These are phyloP conservation scores for Synanthedon andrenaeformis DNA, from an alignment of 2,888 invertebrate genomes.

Conservation along the genomic window DNA sequence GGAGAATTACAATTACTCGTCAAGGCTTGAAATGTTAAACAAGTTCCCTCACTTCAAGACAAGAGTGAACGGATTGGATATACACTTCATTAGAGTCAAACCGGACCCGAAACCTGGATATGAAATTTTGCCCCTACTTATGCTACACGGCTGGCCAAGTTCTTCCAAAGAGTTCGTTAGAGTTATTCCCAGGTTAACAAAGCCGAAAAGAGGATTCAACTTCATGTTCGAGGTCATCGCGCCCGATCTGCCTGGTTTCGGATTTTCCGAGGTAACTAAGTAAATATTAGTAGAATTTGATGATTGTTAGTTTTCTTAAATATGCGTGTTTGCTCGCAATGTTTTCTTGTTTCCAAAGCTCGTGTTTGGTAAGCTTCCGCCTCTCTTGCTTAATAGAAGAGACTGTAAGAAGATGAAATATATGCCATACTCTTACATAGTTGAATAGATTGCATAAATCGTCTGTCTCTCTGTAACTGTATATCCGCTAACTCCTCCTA, in stretches of 20 bases:
- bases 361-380: too few relatives aligned
- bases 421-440: too few relatives aligned
- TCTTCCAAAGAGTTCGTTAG: slow-evolving; percentile 85
- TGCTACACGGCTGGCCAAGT: slow-evolving; percentile 92
- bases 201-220: slow-evolving; percentile 59
- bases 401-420: too few relatives aligned
- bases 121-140: slow-evolving; percentile 72
- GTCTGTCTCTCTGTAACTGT: too few relatives aligned
- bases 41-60: slow-evolving; percentile 81
- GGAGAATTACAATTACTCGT: slow-evolving; percentile 74
- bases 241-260: slow-evolving; percentile 78
- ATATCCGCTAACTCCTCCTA: too few relatives aligned
- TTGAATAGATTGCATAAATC: too few relatives aligned
- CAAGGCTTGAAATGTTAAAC: slow-evolving; percentile 76
- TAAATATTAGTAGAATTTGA: slow-evolving; percentile 11
- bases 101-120: slow-evolving; percentile 41
- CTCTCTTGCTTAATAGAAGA: too few relatives aligned
- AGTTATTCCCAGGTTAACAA: slow-evolving; percentile 76
- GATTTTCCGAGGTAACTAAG: slow-evolving; percentile 73
- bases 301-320: not conserved
- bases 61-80: slow-evolving; percentile 76
- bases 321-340: too few relatives aligned
- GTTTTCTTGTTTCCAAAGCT: too few relatives aligned
- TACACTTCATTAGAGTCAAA: slow-evolving; percentile 81
- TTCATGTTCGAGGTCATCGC: slow-evolving; percentile 78